A percentile compares a stretch with the other conserved stretches of the same genome.
Conservation (phyloP, 1,140 invertebrate species). For the Nephila pilipes region DNA sequence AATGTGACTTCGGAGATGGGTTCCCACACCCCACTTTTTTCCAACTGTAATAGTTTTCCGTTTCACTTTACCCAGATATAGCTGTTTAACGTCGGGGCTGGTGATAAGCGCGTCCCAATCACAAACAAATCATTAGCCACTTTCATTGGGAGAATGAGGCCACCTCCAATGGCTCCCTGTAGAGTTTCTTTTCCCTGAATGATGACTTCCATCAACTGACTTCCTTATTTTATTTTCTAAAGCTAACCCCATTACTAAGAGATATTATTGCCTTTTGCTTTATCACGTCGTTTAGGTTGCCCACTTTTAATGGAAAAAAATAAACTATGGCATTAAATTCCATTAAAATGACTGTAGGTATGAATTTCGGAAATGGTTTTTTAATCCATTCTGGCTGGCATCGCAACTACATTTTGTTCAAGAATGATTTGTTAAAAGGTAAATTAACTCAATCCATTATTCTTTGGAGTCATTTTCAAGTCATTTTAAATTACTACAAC, state of each 20-base stretch:
- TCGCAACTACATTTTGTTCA: too few relatives aligned
- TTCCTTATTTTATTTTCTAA: conserved; percentile 36
- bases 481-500: too few relatives aligned
- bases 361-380: too few relatives aligned
- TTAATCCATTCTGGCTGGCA: too few relatives aligned
- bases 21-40: conserved; percentile 2
- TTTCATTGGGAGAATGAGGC: not conserved
- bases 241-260: conserved; percentile 1
- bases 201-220: not conserved
- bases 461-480: too few relatives aligned
- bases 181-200: conserved; percentile 6
- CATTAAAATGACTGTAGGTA: too few relatives aligned
- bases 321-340: too few relatives aligned
- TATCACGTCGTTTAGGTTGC: not conserved
- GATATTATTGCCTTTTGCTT: conserved; percentile 14
- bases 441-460: too few relatives aligned
- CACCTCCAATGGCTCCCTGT: conserved; percentile 4
- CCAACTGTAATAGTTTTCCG: conserved; percentile 10
- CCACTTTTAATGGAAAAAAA: too few relatives aligned
- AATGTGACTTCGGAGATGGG: not conserved
- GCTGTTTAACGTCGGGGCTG: conserved; percentile 14
- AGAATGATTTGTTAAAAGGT: too few relatives aligned
- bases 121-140: conserved; percentile 55
- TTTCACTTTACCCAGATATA: not conserved
- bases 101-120: conserved; percentile 17